Base-by-base conservation (phyloP, 2,113 vertebrate species). In the Nannobrachium achirus region DNA sequence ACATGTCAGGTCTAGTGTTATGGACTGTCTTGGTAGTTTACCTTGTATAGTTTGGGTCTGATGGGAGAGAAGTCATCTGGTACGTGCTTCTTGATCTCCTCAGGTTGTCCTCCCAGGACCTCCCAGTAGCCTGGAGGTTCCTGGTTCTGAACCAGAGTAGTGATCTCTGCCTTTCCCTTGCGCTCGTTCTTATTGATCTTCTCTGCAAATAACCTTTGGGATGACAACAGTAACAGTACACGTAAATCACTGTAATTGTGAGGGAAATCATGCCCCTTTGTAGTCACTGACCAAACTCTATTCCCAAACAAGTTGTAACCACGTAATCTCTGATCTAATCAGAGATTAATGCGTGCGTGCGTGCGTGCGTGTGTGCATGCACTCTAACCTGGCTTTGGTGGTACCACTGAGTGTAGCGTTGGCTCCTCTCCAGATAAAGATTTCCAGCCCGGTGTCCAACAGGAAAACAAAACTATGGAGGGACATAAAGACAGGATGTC, bases 171-270 rank as follows among this genome's bases (percentile, higher is more conserved):
- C 71, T 97, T 98, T 25, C 96, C 93, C 69, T 99, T 99, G 4
- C 98, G 89, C 75, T 99, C 97, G 0, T 98, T 99, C 84, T 98
- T 98, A 82, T 98, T 99, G 63, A 99, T 98, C 91, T 99, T 99
- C 88, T 99, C 98, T 0, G 96, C 94, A 53, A 99, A 99, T 44
- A 99, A 92, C 83, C 98, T 99, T 69, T 1, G 50, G 33, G 20
- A 57, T 0, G 19, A 8, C 38, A 41, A 74, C 58, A 4, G 58
- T 49, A 1, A 10, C 1, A 40, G 25, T 9, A n/a, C 5, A 10
- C 20, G 15, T 13, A 5, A 2, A 40, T 55, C 10, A 13, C 51
- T 13, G 13, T 16, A 33, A 14, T 18, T 49, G 8, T 9, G 10
- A 11, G 25, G 42, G 42, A 7, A 59, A 48, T 50, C 18, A 49